These are phyloP conservation scores for Yponomeuta cagnagella DNA, from an alignment of 2,888 invertebrate species.

Conservation along the genomic window DNA sequence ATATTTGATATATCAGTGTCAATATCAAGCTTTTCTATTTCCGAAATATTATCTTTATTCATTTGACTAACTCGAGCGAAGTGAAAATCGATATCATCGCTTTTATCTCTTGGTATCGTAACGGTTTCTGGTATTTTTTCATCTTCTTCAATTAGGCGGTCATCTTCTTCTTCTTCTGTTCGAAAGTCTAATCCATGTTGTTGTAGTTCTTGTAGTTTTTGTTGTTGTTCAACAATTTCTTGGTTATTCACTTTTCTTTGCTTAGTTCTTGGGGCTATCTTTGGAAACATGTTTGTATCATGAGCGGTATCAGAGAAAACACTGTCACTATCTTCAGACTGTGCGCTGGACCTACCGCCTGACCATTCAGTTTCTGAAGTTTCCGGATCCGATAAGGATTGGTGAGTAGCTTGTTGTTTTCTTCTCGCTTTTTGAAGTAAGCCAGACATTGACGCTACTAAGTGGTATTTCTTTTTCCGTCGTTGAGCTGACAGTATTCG, in stretches of 20 bases:
- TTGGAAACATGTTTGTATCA: slow-evolving; percentile 78
- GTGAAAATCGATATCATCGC: slow-evolving; percentile 69
- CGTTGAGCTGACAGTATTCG: slow-evolving; percentile 64
- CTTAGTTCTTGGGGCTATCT: slow-evolving; percentile 69
- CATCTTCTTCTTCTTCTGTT: slow-evolving; percentile 39
- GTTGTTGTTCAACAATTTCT: slow-evolving; percentile 69
- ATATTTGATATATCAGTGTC: slow-evolving; percentile 78
- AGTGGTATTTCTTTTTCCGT: slow-evolving; percentile 86
- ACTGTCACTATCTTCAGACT: slow-evolving; percentile 85
- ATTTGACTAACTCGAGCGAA: slow-evolving; percentile 74
- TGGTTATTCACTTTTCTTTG: slow-evolving; percentile 66
- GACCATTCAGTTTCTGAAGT: slow-evolving; percentile 84
- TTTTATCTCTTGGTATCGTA: slow-evolving; percentile 59
- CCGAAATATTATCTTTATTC: slow-evolving; percentile 65
- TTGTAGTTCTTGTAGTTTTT: slow-evolving; percentile 65
- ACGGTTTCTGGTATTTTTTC: slow-evolving; percentile 33
- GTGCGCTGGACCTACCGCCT: slow-evolving; percentile 78
- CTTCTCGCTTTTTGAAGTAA: slow-evolving; percentile 89
- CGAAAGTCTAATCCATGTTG: slow-evolving; percentile 58
- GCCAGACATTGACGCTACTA: slow-evolving; percentile 90
- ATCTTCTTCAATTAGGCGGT: slow-evolving; percentile 55
- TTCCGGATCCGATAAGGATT: slow-evolving; percentile 85
- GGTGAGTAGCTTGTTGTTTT: slow-evolving; percentile 76
- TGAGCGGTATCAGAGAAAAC: slow-evolving; percentile 82
- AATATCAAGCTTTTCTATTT: slow-evolving; percentile 71